These are phyloP conservation scores for Rynchops niger DNA, from an alignment of 2,113 vertebrate species.

Conservation along the genomic window DNA sequence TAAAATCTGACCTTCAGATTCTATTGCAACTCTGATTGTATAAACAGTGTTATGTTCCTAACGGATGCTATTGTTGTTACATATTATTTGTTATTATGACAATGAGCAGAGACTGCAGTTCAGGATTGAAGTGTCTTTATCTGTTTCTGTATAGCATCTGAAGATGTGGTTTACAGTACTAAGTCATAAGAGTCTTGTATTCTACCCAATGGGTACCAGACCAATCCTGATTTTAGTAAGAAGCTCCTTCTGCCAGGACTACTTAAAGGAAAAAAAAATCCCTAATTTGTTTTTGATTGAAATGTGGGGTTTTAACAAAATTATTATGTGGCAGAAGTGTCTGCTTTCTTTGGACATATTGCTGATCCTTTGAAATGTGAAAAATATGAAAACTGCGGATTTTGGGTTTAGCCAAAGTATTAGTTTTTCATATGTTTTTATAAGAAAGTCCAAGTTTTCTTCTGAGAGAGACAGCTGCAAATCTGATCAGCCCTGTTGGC, in stretches of 20 bases:
- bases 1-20: not conserved
- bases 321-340: not conserved
- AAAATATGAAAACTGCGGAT: not conserved
- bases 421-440: not conserved
- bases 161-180: not conserved
- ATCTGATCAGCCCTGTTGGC: not conserved
- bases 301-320: not conserved
- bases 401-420: not conserved
- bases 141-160: not conserved
- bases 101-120: not conserved
- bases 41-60: not conserved
- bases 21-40: not conserved
- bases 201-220: not conserved
- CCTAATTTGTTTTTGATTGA: not conserved
- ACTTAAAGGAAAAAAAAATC: not conserved
- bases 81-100: not conserved
- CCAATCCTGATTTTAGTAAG: not conserved
- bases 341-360: not conserved
- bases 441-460: not conserved
- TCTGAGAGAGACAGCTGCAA: not conserved
- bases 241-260: not conserved
- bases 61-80: not conserved
- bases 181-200: not conserved
- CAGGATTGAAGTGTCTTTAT: fast-evolving
- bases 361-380: not conserved